Evolutionary conservation across 2,797 vertebrate species (phyloP).

Genomic region (Rhinatrema bivittatum): DNA sequence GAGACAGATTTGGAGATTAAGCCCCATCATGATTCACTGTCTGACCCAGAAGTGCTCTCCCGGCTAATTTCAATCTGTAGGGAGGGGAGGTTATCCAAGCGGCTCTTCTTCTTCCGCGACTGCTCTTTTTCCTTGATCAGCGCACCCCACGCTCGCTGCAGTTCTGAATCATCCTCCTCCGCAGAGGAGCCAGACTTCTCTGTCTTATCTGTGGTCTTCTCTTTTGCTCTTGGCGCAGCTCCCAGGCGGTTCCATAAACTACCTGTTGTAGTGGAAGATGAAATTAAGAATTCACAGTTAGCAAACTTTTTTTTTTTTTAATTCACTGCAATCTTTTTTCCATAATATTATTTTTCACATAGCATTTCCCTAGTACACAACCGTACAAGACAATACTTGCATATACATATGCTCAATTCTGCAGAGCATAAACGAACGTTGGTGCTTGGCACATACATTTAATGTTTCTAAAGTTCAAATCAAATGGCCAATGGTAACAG

Average conservation of each 20-base stretch:
- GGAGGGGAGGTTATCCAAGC: constrained; percentile 88
- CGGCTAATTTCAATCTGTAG: constrained; percentile 96
- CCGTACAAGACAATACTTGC: too few relatives aligned
- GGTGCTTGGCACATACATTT: too few relatives aligned
- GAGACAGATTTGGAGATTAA: constrained; percentile 12
- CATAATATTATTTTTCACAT: too few relatives aligned
- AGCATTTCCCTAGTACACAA: too few relatives aligned
- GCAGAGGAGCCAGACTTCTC: constrained; percentile 44
- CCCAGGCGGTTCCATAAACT: constrained; percentile 88
- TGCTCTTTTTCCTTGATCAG: constrained; percentile 93
- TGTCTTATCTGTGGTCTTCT: constrained; percentile 51
- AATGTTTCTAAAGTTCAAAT: too few relatives aligned
- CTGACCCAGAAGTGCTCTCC: constrained; percentile 86
- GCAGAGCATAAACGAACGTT: too few relatives aligned
- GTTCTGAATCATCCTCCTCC: constrained; percentile 84
- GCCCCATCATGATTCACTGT: constrained; percentile 79
- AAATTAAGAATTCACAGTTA: background rate
- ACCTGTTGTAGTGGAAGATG: constrained; percentile 44
- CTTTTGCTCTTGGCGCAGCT: constrained; percentile 51
- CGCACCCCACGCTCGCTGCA: constrained; percentile 90
- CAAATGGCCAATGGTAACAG: too few relatives aligned
- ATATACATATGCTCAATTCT: too few relatives aligned
- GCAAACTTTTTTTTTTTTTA: too few relatives aligned
- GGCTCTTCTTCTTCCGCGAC: constrained; percentile 86
- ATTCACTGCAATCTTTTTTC: too few relatives aligned